These are phyloP conservation scores for Psettodes erumei DNA, from an alignment of 2,113 vertebrate genomes.

Conservation along the genomic window DNA sequence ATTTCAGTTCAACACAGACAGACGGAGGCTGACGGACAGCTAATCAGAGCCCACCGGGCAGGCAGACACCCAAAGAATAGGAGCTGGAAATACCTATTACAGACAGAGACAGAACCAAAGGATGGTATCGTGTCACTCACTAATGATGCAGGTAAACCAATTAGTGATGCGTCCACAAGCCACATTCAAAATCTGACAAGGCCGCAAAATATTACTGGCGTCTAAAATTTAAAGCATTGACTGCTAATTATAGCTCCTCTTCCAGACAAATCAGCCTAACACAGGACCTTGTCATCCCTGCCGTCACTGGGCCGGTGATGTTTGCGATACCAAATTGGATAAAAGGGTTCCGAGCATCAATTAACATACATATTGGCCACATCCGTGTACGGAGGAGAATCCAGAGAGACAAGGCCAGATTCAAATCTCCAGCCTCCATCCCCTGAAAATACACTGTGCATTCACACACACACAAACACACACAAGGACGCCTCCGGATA, in stretches of 20 bases:
- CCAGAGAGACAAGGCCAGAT: slow-evolving; percentile 21
- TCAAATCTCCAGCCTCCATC: slow-evolving; percentile 20
- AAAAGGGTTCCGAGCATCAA: background rate
- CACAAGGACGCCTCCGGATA: slow-evolving; percentile 38
- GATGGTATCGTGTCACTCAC: slow-evolving; percentile 9
- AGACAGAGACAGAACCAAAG: slow-evolving; percentile 11
- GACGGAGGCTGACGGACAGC: slow-evolving; percentile 36
- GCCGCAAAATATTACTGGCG: background rate
- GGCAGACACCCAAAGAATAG: slow-evolving; percentile 13
- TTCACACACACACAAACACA: slow-evolving; percentile 31
- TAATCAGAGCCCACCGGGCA: slow-evolving; percentile 24
- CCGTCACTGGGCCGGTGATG: background rate
- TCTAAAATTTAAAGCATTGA: background rate
- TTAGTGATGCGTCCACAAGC: background rate
- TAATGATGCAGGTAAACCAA: slow-evolving; percentile 13
- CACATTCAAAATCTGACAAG: background rate
- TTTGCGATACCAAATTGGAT: background rate
- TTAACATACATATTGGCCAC: background rate
- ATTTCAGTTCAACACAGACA: slow-evolving; percentile 18
- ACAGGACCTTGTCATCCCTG: background rate
- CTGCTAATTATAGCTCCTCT: slow-evolving; percentile 13
- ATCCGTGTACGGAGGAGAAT: background rate
- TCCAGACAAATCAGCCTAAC: background rate
- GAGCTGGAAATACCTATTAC: slow-evolving; percentile 16
- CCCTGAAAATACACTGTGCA: slow-evolving; percentile 34